Evolutionary conservation across 2,113 vertebrate genomes (phyloP).

Genomic region (Proterorhinus semilunaris): DNA sequence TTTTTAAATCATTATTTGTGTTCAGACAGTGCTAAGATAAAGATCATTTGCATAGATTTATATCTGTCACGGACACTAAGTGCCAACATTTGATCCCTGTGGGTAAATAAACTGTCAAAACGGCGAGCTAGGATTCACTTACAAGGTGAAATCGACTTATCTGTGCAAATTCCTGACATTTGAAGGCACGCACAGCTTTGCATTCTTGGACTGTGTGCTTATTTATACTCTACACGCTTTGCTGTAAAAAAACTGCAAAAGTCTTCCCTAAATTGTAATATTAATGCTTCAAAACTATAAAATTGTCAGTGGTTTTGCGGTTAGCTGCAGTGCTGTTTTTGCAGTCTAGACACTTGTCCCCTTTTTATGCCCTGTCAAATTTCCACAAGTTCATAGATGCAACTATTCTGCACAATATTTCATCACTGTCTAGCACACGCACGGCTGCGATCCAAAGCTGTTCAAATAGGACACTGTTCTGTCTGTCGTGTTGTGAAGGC

Average conservation of each 20-base stretch:
- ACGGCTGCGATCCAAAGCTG: too few species aligned
- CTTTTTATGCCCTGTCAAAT: conserved; percentile 37
- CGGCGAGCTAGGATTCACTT: neutral
- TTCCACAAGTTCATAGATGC: conserved; percentile 31
- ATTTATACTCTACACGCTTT: too few species aligned
- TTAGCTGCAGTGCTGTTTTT: conserved; percentile 30
- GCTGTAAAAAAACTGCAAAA: neutral
- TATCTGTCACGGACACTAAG: neutral
- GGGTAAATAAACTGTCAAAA: neutral
- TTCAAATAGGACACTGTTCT: too few species aligned
- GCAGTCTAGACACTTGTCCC: conserved; percentile 15
- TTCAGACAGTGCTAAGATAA: neutral
- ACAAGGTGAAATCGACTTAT: neutral
- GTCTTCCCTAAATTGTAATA: conserved; percentile 34
- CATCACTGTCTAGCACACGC: conserved; percentile 31
- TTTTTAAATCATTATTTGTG: neutral
- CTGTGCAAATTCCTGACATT: neutral
- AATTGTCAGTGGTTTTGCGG: conserved; percentile 13
- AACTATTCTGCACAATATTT: conserved; percentile 37
- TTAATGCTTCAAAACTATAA: conserved; percentile 12
- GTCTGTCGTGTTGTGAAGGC: conserved; percentile 21
- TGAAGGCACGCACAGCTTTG: conserved; percentile 2
- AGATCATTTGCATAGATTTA: neutral
- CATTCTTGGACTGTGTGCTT: conserved; percentile 22
- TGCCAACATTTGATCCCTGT: neutral